phyloP scores from a whole-genome alignment of 2,888 invertebrate species.

The Pardosa pseudoannulata region DNA sequence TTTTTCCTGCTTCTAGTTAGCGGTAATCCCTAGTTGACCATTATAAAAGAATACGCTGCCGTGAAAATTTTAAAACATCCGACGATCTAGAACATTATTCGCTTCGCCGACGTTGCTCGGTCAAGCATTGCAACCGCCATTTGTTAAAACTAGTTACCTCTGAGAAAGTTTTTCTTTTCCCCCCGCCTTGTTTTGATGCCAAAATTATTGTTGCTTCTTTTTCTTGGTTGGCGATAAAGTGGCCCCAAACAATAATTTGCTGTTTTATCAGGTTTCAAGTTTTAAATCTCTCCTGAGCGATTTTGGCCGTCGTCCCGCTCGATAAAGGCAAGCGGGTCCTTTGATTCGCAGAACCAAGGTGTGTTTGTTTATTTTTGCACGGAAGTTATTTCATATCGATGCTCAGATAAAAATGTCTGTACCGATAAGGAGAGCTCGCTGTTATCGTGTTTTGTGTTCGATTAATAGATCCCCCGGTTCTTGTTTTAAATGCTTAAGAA shows the following conservation, averaged over 20 bases:
- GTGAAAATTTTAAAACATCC: background rate
- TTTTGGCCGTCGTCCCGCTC: background rate
- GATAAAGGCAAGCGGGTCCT: background rate
- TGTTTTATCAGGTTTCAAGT: background rate
- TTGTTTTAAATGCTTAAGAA: no score
- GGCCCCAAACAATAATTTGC: background rate
- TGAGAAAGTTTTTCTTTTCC: conserved; percentile 15
- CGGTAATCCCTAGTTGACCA: background rate
- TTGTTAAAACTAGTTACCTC: conserved; percentile 21
- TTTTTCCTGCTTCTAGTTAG: background rate
- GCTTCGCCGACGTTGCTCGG: background rate
- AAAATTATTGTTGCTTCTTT: background rate
- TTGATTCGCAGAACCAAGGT: background rate
- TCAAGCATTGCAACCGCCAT: background rate
- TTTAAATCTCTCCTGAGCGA: background rate
- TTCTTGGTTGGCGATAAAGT: background rate
- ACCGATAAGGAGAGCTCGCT: background rate
- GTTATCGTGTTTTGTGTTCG: background rate
- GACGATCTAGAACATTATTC: background rate
- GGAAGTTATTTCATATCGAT: background rate
- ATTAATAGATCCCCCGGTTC: no score
- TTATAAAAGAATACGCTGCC: background rate
- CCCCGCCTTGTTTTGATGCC: background rate
- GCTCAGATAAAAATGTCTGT: background rate
- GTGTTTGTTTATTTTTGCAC: background rate